A percentile compares a stretch with the other conserved stretches of the same genome.
These are phyloP conservation scores for Vimba vimba DNA, from an alignment of 2,113 vertebrate genomes.

Conservation along the genomic window DNA sequence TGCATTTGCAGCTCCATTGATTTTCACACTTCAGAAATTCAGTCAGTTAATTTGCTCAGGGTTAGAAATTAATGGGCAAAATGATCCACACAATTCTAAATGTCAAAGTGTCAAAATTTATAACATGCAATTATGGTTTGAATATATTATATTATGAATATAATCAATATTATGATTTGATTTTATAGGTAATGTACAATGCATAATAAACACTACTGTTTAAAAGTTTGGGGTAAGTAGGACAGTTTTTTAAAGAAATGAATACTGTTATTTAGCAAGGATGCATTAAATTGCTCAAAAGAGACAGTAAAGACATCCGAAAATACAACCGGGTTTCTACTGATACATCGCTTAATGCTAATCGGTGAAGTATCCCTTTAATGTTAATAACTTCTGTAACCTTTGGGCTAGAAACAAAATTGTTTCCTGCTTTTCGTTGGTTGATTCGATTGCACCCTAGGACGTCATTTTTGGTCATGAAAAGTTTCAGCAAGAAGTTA, in stretches of 20 bases:
- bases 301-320: not conserved
- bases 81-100: too few relatives aligned
- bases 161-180: not conserved
- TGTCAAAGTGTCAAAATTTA: not conserved
- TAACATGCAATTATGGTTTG: not conserved
- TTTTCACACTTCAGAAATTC: not conserved
- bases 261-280: not conserved
- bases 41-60: not conserved
- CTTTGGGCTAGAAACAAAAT: too few relatives aligned
- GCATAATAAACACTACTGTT: not conserved
- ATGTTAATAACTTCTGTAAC: too few relatives aligned
- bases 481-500: too few relatives aligned
- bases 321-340: too few relatives aligned
- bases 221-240: not conserved
- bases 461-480: too few relatives aligned
- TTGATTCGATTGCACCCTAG: too few relatives aligned
- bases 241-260: not conserved
- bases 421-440: too few relatives aligned
- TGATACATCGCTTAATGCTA: too few relatives aligned
- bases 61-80: not conserved
- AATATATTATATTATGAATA: too few relatives aligned
- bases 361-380: too few relatives aligned
- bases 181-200: not conserved
- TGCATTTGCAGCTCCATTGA: not conserved
- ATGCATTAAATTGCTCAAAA: not conserved